Base-by-base conservation (phyloP, 2,888 invertebrate genomes). In the Drosophila paracracens region DNA sequence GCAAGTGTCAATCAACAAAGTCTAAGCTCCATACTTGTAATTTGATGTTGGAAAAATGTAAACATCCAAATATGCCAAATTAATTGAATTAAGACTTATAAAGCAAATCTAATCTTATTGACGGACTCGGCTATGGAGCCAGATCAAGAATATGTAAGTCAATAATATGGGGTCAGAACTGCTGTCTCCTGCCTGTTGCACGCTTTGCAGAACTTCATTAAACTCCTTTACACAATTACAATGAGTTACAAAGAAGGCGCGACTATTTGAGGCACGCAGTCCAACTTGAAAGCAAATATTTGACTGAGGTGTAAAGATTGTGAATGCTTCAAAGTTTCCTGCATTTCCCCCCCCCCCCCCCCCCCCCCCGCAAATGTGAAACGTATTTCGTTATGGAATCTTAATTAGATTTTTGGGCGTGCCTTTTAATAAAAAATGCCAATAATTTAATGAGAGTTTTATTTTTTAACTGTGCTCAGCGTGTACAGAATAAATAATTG, bases 371-470 rank as follows among this genome's bases (percentile, higher is more conserved):
- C 16, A 7, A 21, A 21, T 43, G 43, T 21, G 5, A 16, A 46
- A 27, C 50, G 50, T 2, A 18, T 27, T 50, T n/a, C 46, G 27
- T 8, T 25, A 2, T 46, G 46, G 46, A 46, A 46, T 46, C 25
- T 46, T 25, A 46, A 46, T 46, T 46, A 8, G 25, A 16, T 46
- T 46, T 46, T 46, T 46, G 46, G 46, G 46, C 46, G 27, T 46
- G 46, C 16, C 25, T 25, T 46, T 25, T 2, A 8, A 46, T 8
- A 25, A 46, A 16, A 60, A 60, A 36, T 36, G n/a, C 40, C 57
- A 27, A 70, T 75, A 70, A 75, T 70, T 76, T 62, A 77, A 70
- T 61, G 65, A 59, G 54, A 62, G 43, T 76, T 75, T 66, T 56
- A 51, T n/a, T 58, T 70, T 69, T 62, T 54, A 76, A 51, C 54